A percentile compares a stretch with the other conserved stretches of the same genome.
Conservation (phyloP, 2,888 invertebrate genomes). For the Plagiodera versicolora region DNA sequence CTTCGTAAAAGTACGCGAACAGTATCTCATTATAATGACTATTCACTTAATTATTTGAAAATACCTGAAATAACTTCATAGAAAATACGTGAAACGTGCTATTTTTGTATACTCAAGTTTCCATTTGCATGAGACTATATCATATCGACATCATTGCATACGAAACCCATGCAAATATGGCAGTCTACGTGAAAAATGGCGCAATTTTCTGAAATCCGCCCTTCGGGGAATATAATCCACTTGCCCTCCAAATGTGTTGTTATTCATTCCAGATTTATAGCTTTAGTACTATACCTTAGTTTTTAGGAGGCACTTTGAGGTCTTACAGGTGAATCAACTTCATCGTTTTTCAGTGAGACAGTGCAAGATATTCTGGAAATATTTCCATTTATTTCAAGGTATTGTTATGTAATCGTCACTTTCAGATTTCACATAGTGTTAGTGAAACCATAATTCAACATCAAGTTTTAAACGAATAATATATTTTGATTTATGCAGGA, state of each 20-base stretch:
- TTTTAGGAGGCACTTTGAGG: not conserved
- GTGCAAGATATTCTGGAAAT: not conserved
- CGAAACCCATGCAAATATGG: conserved; percentile 1
- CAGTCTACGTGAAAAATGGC: not conserved
- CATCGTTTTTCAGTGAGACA: not conserved
- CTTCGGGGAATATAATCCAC: conserved; percentile 46
- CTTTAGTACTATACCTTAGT: conserved; percentile 33
- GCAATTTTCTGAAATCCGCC: conserved; percentile 45
- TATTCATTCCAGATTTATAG: conserved; percentile 51
- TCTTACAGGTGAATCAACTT: not conserved
- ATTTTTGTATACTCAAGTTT: not conserved
- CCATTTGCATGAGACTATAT: not conserved
- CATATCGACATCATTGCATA: not conserved
- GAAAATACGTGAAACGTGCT: too few relatives aligned
- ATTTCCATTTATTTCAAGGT: not conserved
- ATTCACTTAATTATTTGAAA: too few relatives aligned
- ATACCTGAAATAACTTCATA: too few relatives aligned
- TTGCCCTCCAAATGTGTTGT: conserved; percentile 49
- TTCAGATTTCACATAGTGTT: too few relatives aligned
- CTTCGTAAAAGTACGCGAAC: too few relatives aligned
- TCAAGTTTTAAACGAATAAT: too few relatives aligned
- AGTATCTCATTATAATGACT: too few relatives aligned
- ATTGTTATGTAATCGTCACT: too few relatives aligned
- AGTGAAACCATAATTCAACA: too few relatives aligned
- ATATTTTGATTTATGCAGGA: too few relatives aligned